phyloP scores from a whole-genome alignment of 2,888 invertebrate species.

The Cotesia congregata region DNA sequence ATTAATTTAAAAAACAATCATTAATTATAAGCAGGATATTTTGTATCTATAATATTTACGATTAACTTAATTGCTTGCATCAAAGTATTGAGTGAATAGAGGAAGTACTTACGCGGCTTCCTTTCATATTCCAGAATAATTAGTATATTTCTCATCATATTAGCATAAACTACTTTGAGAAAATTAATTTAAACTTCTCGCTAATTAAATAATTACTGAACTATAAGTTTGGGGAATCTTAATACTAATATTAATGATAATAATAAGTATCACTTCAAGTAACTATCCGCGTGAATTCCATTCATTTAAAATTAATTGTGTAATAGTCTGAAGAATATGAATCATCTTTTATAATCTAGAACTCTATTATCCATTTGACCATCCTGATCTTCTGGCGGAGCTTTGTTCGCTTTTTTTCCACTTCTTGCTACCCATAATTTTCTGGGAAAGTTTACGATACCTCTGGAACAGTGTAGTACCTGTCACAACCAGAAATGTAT shows the following conservation, averaged over 20 bases:
- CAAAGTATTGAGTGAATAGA: background rate
- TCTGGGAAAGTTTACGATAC: conserved; percentile 45
- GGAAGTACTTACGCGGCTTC: background rate
- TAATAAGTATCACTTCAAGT: too few species aligned
- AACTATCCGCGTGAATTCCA: too few species aligned
- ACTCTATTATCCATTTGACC: background rate
- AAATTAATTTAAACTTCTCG: background rate
- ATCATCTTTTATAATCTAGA: background rate
- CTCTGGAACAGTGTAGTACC: conserved; percentile 42
- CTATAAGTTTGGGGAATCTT: background rate
- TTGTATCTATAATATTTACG: background rate
- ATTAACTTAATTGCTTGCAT: background rate
- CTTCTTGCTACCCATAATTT: conserved; percentile 38
- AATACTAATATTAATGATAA: background rate
- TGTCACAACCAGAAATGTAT: conserved; percentile 60
- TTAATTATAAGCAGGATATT: too few species aligned
- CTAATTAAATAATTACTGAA: background rate
- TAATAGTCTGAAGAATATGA: too few species aligned
- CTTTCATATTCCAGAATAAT: background rate
- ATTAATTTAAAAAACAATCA: too few species aligned
- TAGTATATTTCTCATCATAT: background rate
- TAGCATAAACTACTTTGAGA: background rate
- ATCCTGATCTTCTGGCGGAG: conserved; percentile 33
- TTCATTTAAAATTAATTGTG: too few species aligned
- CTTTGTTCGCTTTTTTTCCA: conserved; percentile 10